phyloP scores from a whole-genome alignment of 2,888 invertebrate genomes.

The Tetranychus truncatus region DNA sequence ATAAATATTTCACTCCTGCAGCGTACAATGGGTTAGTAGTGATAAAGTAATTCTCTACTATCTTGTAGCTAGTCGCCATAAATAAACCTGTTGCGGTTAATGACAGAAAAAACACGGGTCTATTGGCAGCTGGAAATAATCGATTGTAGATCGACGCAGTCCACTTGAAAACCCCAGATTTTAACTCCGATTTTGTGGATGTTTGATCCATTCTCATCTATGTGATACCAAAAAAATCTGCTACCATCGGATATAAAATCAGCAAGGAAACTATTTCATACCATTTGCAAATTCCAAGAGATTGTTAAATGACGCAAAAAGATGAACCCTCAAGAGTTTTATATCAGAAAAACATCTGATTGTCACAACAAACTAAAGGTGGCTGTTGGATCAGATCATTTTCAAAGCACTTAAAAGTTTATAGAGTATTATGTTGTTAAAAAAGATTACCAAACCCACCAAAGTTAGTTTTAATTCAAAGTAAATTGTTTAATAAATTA shows the following conservation, averaged over 20 bases:
- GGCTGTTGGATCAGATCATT: no score
- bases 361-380: no score
- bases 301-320: no score
- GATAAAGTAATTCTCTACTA: not conserved
- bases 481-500: no score
- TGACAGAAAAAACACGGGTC: not conserved
- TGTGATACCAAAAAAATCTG: not conserved
- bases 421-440: no score
- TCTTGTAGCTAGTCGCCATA: not conserved
- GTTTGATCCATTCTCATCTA: not conserved
- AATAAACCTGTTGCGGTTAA: not conserved
- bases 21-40: not conserved
- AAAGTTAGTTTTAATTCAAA: no score
- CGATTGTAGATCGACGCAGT: not conserved
- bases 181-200: not conserved
- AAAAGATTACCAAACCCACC: no score
- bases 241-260: not conserved
- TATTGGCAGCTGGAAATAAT: not conserved
- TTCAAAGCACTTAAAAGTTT: no score
- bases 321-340: no score
- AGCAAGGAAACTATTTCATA: not conserved
- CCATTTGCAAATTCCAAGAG: not conserved
- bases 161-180: no score
- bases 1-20: not conserved
- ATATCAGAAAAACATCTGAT: no score